A percentile compares a stretch with the other conserved stretches of the same genome.
Conservation (phyloP, 1,140 invertebrate species). For the Anadara kagoshimensis region DNA sequence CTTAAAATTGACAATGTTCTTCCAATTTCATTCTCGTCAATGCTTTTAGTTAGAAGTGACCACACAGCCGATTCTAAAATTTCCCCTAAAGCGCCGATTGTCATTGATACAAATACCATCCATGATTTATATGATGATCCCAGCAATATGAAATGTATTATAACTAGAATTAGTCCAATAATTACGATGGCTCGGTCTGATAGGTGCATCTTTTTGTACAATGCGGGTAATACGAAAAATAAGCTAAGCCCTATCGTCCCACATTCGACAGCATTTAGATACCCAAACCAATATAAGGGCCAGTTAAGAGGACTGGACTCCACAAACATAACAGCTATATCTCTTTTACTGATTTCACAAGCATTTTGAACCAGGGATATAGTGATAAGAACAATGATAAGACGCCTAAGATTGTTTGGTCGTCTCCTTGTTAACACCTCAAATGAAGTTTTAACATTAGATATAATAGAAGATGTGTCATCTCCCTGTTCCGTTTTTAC, state of each 20-base stretch:
- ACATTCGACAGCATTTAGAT: slow-evolving; percentile 67
- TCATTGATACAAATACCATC: slow-evolving; percentile 66
- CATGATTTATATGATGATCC: slow-evolving; percentile 61
- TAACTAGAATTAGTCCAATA: slow-evolving; percentile 60
- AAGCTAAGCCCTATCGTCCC: slow-evolving; percentile 62
- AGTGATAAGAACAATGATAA: slow-evolving; percentile 48
- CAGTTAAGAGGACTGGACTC: slow-evolving; percentile 61
- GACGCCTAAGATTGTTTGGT: slow-evolving; percentile 36
- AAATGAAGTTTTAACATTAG: slow-evolving; percentile 53
- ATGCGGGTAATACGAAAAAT: slow-evolving; percentile 62
- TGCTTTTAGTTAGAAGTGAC: slow-evolving; percentile 65
- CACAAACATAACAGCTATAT: slow-evolving; percentile 66
- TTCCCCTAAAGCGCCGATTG: slow-evolving; percentile 59
- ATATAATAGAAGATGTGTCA: not conserved
- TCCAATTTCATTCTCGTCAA: slow-evolving; percentile 60
- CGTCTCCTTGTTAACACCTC: slow-evolving; percentile 50
- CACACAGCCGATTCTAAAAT: slow-evolving; percentile 62
- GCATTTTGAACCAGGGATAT: slow-evolving; percentile 51
- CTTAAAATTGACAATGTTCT: slow-evolving; percentile 64
- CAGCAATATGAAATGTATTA: slow-evolving; percentile 56
- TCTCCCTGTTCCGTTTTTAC: slow-evolving; percentile 24
- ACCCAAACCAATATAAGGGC: slow-evolving; percentile 67
- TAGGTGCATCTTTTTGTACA: slow-evolving; percentile 52
- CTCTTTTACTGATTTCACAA: slow-evolving; percentile 66
- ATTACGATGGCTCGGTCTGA: slow-evolving; percentile 60